Evolutionary conservation across 2,888 invertebrate genomes (phyloP), one percentile per base, ranked within the genome.

Genomic region (Melipona beecheii): DNA sequence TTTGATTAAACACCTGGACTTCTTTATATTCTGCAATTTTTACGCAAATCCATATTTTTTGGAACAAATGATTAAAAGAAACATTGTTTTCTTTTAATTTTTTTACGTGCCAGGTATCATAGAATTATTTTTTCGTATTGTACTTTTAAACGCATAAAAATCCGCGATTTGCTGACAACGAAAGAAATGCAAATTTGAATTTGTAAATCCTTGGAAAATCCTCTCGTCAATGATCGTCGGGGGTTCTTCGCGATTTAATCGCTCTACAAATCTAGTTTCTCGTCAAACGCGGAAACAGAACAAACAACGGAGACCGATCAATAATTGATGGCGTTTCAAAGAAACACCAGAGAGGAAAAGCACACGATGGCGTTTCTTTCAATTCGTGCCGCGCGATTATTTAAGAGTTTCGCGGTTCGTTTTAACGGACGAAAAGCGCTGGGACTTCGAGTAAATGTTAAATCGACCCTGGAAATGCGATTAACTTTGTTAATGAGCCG

Each of bases 241-340:
- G 31, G 31, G 31, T 31, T 31, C 31, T 0, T 31, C 31, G 31
- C 31, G 31, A 31, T 68, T 11, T 24, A n/a, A 50, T 24, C 17
- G 4, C 1, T n/a, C 2, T 19, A 50, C 27, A 21, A 58, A 43
- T 19, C 36, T 24, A 56, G 50, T 64, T n/a, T n/a, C n/a, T 54
- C 21, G n/a, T 50, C 43, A 73, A 60, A 50, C 54, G n/a, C 19
- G 15, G 49, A 49, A 66, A 24, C 62, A 9, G 27, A 72, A 36
- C 73, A 50, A 70, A 77, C 54, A 64, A 15, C 64, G 27, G n/a
- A 2, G n/a, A 15, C 73, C 27, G 19, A 19, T 21, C 24, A 65
- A 78, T 75, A 78, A 78, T 78, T 78, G 58, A 78, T 75, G 65
- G 58, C 64, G 49, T 43, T 64, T 73, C 58, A 49, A 73, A 78